Base-by-base conservation (phyloP, 2,113 vertebrate genomes). In the Indicator indicator region DNA sequence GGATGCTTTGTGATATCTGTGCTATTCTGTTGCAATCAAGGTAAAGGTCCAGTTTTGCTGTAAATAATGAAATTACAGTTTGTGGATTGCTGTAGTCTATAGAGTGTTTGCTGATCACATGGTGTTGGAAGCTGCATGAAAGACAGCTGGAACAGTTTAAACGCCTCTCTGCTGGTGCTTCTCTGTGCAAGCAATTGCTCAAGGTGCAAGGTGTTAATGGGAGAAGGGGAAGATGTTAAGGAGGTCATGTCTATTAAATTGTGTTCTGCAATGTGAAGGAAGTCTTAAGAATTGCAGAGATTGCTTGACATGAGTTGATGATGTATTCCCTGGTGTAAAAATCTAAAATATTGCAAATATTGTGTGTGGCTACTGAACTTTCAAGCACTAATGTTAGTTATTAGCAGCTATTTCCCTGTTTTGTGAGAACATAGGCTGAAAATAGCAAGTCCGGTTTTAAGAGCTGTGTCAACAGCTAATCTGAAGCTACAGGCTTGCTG, bases 111-210 rank as follows among this genome's bases (percentile, higher is more conserved):
- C 32, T 79, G 86, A 72, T 79, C 70, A 24, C 16, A 3, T 12
- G 26, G 28, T 46, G 30, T 69, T 89, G 80, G 84, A 83, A 85
- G 42, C 26, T 71, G 38, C 11, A 3, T 78, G 82, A 91, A 74
- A 94, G 85, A 80, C 33, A 80, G 82, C 65, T 93, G 76, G 64
- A 94, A 75, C 14, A 7, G 33, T 75, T 88, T 48, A 86, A 89
- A 77, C 80, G 44, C 32, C 33, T 82, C 10, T 63, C 48, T 79
- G 50, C n/a, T 69, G 40, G 12, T 56, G 83, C 55, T 86, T 67
- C 0, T 2, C 52, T 76, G 33, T 32, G 16, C 38, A 65, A 77
- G 48, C 64, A 40, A 40, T 94, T 91, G 85, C 79, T 95, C 48
- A 54, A 36, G 44, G 54, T 81, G 75, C 54, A 36, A 36, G 36